Base-by-base conservation (phyloP, 2,888 invertebrate species). In the Zygaena filipendulae region DNA sequence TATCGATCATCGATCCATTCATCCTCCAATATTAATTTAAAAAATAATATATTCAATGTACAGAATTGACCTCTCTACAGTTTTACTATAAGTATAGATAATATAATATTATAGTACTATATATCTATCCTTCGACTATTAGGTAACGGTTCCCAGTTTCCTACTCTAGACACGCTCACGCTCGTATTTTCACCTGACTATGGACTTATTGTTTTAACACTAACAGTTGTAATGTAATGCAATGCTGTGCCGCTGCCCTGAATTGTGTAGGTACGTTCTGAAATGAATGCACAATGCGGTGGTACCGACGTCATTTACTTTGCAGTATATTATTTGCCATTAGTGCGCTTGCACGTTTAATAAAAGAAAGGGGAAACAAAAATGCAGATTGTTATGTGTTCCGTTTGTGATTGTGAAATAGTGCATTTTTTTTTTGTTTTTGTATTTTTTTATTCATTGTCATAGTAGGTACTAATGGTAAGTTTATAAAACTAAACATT, bases 281-380 rank as follows among this genome's bases (percentile, higher is more conserved):
- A 53, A 62, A 57, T 62, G 66, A 62, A 66, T 69, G 66, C 59
- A 74, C 70, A 70, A 71, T 79, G 77, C 77, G 59, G 77, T 56
- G 50, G 62, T 64, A 66, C 50, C 70, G 66, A 77, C 77, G 77
- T 77, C 77, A 75, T 68, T 52, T 68, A 62, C 51, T 71, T 77
- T 79, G 77, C 77, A 79, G 77, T 77, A 61, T 66, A 69, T 74
- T 66, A 75, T 75, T 68, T 55, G 67, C 72, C 55, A 62, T 69
- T 70, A 75, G 69, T 72, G 75, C 74, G 74, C 66, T 55, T 61
- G 59, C 66, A 75, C 74, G 70, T 56, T 45, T 68, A 46, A 48
- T 61, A 59, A 59, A 59, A 57, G 58, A 59, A 58, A n/a, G 61
- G 69, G 62, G 7, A 52, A 29, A 54, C 54, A 49, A 72, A 70